These are phyloP conservation scores for Teleogryllus occipitalis DNA, from an alignment of 1,140 invertebrate species.

Conservation along the genomic window DNA sequence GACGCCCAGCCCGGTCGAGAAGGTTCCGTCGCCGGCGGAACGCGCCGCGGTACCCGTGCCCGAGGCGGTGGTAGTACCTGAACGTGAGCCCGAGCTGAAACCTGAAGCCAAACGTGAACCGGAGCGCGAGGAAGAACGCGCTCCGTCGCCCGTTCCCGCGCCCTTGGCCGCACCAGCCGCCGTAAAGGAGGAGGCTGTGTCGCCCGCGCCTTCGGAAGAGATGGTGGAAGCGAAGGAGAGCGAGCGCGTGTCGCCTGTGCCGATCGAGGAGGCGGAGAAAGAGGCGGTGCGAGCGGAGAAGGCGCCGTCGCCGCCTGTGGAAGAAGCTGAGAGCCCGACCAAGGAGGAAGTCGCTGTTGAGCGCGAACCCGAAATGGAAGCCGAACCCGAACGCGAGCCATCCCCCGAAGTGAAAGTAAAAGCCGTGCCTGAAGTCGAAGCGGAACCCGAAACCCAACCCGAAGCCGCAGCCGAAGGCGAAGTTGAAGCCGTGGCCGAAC, in stretches of 20 bases:
- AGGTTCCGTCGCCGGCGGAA: too few relatives aligned
- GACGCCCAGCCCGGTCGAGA: neutral
- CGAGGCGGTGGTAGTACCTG: too few relatives aligned
- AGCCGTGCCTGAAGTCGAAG: constrained; percentile 16
- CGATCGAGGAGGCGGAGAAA: constrained; percentile 11
- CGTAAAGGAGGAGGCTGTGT: neutral
- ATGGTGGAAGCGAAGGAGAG: too few relatives aligned
- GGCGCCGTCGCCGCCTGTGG: neutral
- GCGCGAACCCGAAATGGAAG: constrained; percentile 15
- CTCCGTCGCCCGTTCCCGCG: too few relatives aligned
- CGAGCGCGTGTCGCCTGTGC: too few relatives aligned
- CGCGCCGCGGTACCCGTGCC: too few relatives aligned
- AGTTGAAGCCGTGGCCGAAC: constrained; percentile 18
- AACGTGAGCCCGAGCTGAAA: too few relatives aligned
- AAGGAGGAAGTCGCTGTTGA: constrained; percentile 17
- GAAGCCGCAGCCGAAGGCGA: constrained; percentile 13
- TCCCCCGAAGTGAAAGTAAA: neutral
- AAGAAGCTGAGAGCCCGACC: constrained; percentile 7
- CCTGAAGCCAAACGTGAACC: too few relatives aligned
- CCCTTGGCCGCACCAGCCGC: too few relatives aligned
- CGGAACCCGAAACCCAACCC: constrained; percentile 17
- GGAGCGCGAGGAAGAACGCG: too few relatives aligned
- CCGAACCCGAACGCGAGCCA: neutral
- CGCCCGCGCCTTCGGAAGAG: neutral
- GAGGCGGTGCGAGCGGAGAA: neutral